These are phyloP conservation scores for Pristionchus entomophagus DNA, from an alignment of 2,888 invertebrate genomes.

Conservation along the genomic window DNA sequence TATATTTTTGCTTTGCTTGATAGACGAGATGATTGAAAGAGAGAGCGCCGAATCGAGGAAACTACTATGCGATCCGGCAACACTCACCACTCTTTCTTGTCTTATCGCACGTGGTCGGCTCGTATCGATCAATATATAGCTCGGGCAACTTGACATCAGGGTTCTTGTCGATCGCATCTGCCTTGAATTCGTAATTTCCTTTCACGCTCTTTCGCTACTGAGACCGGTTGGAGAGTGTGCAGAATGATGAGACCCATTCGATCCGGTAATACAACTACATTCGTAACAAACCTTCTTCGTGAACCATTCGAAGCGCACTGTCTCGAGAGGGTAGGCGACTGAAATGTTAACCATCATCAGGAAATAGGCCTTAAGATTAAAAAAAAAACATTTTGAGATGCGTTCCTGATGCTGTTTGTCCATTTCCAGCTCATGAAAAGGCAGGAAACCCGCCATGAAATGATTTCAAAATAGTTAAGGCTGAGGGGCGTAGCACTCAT, in stretches of 20 bases:
- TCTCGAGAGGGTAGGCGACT: conserved; percentile 75
- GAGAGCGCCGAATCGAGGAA: too few relatives aligned
- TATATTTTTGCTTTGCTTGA: background rate
- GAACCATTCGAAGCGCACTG: conserved; percentile 76
- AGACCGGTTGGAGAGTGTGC: background rate
- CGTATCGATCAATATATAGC: conserved; percentile 71
- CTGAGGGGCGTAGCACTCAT: too few relatives aligned
- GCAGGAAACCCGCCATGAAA: too few relatives aligned
- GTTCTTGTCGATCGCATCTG: conserved; percentile 67
- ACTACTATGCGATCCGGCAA: background rate
- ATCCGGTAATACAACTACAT: conserved; percentile 52
- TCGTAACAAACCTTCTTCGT: conserved; percentile 63
- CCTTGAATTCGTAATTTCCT: background rate
- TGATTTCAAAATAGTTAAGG: too few relatives aligned
- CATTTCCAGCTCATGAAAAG: too few relatives aligned
- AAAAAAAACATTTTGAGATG: too few relatives aligned
- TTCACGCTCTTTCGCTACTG: background rate
- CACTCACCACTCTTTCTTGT: conserved; percentile 64
- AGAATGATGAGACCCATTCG: background rate
- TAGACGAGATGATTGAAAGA: background rate
- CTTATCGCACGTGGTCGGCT: conserved; percentile 67
- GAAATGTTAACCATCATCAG: too few relatives aligned
- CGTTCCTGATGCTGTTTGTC: too few relatives aligned
- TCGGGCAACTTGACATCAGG: conserved; percentile 75
- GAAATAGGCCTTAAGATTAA: background rate